Conservation (phyloP, 2,113 vertebrate genomes). For the Poeciliopsis occidentalis region DNA sequence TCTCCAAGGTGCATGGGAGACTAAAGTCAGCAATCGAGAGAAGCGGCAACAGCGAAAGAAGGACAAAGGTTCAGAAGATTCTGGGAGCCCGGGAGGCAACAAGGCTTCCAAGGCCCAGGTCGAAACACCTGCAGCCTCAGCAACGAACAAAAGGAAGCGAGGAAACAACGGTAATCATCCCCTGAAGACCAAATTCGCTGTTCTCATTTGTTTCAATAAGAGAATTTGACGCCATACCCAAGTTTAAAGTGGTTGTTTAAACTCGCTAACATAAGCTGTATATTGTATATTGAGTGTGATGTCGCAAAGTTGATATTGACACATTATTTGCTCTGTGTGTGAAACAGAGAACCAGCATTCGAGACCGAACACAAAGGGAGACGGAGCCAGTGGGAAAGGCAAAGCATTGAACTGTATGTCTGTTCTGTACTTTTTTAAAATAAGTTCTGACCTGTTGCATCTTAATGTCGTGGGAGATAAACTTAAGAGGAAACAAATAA, state of each 20-base stretch:
- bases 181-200: neutral
- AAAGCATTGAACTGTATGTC: neutral
- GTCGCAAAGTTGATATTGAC: neutral
- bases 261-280: neutral
- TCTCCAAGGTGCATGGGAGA: slow-evolving; percentile 91
- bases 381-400: slow-evolving; percentile 79
- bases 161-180: slow-evolving; percentile 72
- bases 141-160: slow-evolving; percentile 86
- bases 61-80: slow-evolving; percentile 88
- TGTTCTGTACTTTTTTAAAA: neutral
- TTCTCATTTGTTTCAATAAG: neutral
- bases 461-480: neutral
- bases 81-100: slow-evolving; percentile 78
- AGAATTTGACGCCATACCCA: neutral
- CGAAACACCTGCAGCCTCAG: slow-evolving; percentile 72
- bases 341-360: slow-evolving; percentile 62
- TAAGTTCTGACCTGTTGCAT: neutral
- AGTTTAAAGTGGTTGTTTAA: neutral
- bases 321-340: neutral
- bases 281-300: neutral
- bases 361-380: slow-evolving; percentile 82
- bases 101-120: slow-evolving; percentile 68
- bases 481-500: neutral
- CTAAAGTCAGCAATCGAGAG: slow-evolving; percentile 96
- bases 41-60: slow-evolving; percentile 93